Evolutionary conservation across 1,140 invertebrate species (phyloP).

Genomic region (Lordiphosa stackelbergi): DNA sequence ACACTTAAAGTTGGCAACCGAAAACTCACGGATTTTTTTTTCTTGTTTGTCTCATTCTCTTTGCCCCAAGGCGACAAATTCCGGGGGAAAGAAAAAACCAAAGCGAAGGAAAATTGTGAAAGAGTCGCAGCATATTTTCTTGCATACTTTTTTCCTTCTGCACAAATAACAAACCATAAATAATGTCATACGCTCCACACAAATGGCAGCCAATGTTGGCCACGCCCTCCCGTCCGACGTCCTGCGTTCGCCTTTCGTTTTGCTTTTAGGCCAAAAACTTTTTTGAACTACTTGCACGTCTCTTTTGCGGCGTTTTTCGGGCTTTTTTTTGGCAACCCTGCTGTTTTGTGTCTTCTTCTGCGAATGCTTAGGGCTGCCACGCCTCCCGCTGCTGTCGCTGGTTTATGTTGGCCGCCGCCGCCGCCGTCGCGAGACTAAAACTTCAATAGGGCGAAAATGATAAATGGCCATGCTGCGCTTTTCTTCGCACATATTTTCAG

Average conservation of each 20-base stretch:
- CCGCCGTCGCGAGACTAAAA: constrained; percentile 61
- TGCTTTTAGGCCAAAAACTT: constrained; percentile 72
- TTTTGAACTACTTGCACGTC: constrained; percentile 73
- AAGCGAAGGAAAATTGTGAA: constrained; percentile 60
- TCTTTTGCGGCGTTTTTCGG: constrained; percentile 44
- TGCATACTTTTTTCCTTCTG: constrained; percentile 54
- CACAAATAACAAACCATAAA: constrained; percentile 75
- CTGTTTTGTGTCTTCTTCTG: constrained; percentile 67
- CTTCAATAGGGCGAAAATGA: constrained; percentile 74
- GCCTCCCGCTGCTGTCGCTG: constrained; percentile 66
- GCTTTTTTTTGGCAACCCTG: constrained; percentile 63
- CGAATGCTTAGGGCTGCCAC: constrained; percentile 58
- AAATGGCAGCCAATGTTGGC: constrained; percentile 72
- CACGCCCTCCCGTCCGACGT: constrained; percentile 39
- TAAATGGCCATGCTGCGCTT: constrained; percentile 65
- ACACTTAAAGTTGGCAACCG: constrained; percentile 43
- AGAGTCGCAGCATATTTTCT: constrained; percentile 74
- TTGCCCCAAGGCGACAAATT: constrained; percentile 11
- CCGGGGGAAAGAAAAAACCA: constrained; percentile 10
- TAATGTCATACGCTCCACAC: constrained; percentile 70
- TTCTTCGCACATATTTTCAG: constrained; percentile 29
- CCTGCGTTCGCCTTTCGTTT: constrained; percentile 37
- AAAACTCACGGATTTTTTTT: constrained; percentile 16
- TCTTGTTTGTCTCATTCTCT: constrained; percentile 38
- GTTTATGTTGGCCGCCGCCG: constrained; percentile 51